Percentiles rank a stretch among this genome's conserved stretches.
Evolutionary conservation across 2,797 vertebrate species (phyloP).

Genomic region (Pseudomugil gertrudae): DNA sequence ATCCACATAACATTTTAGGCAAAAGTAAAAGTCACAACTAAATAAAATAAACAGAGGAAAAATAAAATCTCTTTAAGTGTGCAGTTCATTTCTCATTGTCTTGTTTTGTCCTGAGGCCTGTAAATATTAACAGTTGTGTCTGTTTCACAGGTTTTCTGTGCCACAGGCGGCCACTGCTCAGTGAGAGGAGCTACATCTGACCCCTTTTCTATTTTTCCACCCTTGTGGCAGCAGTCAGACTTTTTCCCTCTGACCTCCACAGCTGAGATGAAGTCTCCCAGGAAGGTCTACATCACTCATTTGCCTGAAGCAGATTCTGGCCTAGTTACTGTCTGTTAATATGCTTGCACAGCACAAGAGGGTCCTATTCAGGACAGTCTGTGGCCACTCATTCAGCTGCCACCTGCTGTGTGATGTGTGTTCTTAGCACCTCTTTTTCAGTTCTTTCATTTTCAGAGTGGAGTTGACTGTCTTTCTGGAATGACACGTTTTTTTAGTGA

Average conservation of each 20-base stretch:
- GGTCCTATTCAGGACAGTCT: conserved; percentile 51
- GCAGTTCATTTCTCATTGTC: background rate
- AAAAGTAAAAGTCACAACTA: background rate
- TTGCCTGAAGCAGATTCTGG: conserved; percentile 64
- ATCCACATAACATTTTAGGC: background rate
- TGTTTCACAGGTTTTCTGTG: conserved; percentile 85
- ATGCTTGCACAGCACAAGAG: conserved; percentile 83
- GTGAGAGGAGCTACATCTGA: conserved; percentile 76
- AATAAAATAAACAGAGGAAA: background rate
- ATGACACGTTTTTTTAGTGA: conserved; percentile 32
- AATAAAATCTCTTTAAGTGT: background rate
- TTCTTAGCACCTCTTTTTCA: conserved; percentile 63
- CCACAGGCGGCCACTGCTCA: conserved; percentile 85
- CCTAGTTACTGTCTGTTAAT: conserved; percentile 63
- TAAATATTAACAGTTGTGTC: conserved; percentile 10
- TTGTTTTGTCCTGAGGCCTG: conserved; percentile 1
- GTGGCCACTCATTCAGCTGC: conserved; percentile 43
- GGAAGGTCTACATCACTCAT: conserved; percentile 64
- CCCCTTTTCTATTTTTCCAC: conserved; percentile 67
- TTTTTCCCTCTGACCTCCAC: conserved; percentile 62
- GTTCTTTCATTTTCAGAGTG: conserved; percentile 47
- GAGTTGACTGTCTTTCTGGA: conserved; percentile 35
- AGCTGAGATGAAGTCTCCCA: conserved; percentile 68
- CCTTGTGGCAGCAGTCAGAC: conserved; percentile 61
- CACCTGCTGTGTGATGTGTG: conserved; percentile 64